Conservation (phyloP, 2,113 vertebrate genomes). For the Halichoeres trimaculatus region DNA sequence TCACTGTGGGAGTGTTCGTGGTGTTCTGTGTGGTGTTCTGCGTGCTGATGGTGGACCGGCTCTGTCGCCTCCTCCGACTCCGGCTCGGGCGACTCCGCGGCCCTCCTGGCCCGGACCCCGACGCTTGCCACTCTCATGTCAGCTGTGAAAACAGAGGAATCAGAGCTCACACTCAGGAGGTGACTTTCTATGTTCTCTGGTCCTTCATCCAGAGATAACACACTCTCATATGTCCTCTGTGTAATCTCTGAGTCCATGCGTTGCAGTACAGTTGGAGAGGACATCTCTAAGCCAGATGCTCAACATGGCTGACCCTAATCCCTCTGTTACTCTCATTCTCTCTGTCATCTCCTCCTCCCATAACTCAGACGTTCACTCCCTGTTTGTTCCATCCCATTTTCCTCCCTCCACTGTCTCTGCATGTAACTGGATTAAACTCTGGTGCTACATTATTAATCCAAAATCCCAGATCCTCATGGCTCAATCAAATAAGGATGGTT, state of each 20-base stretch:
- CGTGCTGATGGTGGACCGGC: slow-evolving; percentile 56
- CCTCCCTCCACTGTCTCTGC: slow-evolving; percentile 45
- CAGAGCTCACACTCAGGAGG: not conserved
- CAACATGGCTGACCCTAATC: slow-evolving; percentile 84
- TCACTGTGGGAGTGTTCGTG: slow-evolving; percentile 58
- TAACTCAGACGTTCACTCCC: slow-evolving; percentile 37
- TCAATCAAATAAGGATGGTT: slow-evolving; percentile 51
- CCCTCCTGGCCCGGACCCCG: slow-evolving; percentile 65
- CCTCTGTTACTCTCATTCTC: slow-evolving; percentile 68
- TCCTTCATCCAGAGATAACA: slow-evolving; percentile 24
- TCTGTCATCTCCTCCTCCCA: slow-evolving; percentile 49
- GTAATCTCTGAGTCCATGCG: slow-evolving; percentile 66
- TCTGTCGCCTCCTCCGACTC: slow-evolving; percentile 71
- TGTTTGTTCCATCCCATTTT: slow-evolving; percentile 29
- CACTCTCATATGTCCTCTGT: slow-evolving; percentile 36
- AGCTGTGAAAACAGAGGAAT: slow-evolving; percentile 49
- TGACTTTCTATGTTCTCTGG: slow-evolving; percentile 18
- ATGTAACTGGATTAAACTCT: slow-evolving; percentile 70
- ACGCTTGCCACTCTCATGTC: slow-evolving; percentile 69
- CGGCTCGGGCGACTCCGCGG: slow-evolving; percentile 72
- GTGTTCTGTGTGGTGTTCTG: slow-evolving; percentile 39
- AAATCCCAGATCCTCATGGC: slow-evolving; percentile 51
- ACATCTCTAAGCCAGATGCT: slow-evolving; percentile 76
- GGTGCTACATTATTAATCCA: slow-evolving; percentile 70
- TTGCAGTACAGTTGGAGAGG: slow-evolving; percentile 43